Percentiles rank a stretch among this genome's conserved stretches.
Conservation (phyloP, 2,113 vertebrate genomes). For the Motacilla tschutschensis region DNA sequence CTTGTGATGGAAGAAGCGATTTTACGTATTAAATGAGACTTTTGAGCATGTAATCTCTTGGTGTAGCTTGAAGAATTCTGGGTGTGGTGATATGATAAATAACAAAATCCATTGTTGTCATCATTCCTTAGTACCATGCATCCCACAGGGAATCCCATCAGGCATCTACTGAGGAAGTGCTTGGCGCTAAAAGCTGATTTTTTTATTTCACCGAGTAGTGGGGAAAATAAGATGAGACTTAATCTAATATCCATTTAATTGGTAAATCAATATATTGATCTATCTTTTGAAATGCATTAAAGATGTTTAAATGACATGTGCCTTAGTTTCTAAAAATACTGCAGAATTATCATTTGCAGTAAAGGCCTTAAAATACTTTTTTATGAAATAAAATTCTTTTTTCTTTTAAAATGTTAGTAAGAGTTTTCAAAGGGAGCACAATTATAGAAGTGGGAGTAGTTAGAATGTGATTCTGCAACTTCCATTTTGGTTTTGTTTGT, state of each 20-base stretch:
- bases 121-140: background rate
- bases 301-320: background rate
- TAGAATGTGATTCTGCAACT: background rate
- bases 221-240: background rate
- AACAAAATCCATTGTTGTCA: accelerated
- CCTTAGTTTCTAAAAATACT: background rate
- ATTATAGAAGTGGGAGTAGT: background rate
- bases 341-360: background rate
- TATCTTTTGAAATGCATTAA: background rate
- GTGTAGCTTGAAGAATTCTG: background rate
- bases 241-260: background rate
- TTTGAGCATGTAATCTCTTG: background rate
- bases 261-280: background rate
- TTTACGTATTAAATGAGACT: background rate
- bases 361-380: background rate
- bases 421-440: background rate
- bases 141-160: background rate
- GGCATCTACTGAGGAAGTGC: accelerated
- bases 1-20: accelerated
- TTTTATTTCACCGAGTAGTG: background rate
- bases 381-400: background rate
- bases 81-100: background rate
- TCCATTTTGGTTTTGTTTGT: background rate
- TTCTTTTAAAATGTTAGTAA: background rate
- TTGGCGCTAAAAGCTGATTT: background rate